phyloP scores from a whole-genome alignment of 2,113 vertebrate genomes.

The Cariama cristata region DNA sequence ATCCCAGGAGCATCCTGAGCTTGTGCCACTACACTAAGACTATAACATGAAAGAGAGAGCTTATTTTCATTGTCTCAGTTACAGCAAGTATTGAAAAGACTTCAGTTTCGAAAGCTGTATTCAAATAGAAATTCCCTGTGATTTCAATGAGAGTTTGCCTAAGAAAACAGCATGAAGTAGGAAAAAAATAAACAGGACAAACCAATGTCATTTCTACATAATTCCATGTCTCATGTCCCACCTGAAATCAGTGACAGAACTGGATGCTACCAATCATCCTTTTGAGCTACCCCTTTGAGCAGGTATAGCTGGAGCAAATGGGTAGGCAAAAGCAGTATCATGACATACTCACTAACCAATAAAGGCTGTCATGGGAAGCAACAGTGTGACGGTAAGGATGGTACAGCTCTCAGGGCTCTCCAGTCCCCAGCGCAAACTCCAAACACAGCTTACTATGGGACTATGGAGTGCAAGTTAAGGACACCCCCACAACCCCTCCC shows the following conservation, averaged over 20 bases:
- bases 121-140: not conserved
- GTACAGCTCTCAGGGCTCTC: not conserved
- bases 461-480: not conserved
- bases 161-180: not conserved
- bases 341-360: not conserved
- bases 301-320: not conserved
- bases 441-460: not conserved
- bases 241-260: not conserved
- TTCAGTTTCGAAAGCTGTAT: not conserved
- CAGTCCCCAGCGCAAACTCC: not conserved
- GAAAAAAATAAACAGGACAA: not conserved
- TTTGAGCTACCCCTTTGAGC: not conserved
- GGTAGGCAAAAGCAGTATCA: not conserved
- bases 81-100: not conserved
- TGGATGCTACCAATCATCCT: not conserved
- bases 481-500: not conserved
- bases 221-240: not conserved
- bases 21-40: not conserved
- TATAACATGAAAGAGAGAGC: not conserved
- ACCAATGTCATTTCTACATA: not conserved
- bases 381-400: fast-evolving
- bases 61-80: not conserved
- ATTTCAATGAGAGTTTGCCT: not conserved
- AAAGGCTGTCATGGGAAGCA: not conserved
- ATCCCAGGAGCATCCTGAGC: not conserved